phyloP scores from a whole-genome alignment of 2,797 vertebrate genomes.

The Hylomyscus alleni region DNA sequence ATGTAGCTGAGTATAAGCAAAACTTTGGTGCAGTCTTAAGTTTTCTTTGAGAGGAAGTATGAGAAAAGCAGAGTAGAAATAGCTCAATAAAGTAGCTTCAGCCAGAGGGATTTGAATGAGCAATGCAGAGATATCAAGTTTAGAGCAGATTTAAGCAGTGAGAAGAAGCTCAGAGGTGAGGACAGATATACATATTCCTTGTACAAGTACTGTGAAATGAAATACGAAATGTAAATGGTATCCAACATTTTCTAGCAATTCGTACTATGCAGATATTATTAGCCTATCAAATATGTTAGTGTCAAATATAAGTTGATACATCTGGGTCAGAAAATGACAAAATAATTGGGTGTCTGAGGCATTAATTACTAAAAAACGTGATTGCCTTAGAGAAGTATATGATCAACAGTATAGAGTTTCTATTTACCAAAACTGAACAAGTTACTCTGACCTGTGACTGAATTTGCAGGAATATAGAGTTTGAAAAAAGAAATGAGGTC shows the following conservation, averaged over 20 bases:
- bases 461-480: not conserved
- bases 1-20: not conserved
- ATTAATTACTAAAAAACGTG: constrained; percentile 9
- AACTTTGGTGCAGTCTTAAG: not conserved
- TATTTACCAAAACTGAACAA: not conserved
- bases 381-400: constrained; percentile 10
- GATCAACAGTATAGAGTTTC: not conserved
- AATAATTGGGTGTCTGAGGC: not conserved
- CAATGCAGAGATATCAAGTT: not conserved
- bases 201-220: not conserved
- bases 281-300: not conserved
- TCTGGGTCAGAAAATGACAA: not conserved
- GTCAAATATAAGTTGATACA: constrained; percentile 18
- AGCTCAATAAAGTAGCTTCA: not conserved
- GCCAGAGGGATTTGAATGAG: not conserved
- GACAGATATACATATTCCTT: not conserved
- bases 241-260: not conserved
- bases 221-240: not conserved
- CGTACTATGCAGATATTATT: not conserved
- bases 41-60: constrained; percentile 22
- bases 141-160: not conserved
- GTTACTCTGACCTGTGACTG: not conserved
- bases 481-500: not conserved
- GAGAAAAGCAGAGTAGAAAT: constrained; percentile 6
- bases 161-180: not conserved